Evolutionary conservation across 1,140 invertebrate genomes (phyloP), one percentile per base, ranked within the genome.

Genomic region (Lepidostoma basale): DNA sequence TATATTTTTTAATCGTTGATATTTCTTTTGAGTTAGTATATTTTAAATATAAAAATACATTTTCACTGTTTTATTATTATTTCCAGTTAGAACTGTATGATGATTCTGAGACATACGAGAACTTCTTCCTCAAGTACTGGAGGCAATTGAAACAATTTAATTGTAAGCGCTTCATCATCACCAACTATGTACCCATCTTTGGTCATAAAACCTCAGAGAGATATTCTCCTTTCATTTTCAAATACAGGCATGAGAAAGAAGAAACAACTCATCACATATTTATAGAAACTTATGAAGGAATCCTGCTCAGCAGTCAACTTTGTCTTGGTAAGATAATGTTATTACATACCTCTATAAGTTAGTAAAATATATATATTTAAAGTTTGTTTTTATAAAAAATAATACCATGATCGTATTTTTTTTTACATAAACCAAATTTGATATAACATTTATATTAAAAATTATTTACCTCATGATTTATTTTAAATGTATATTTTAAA

Each of bases 161-260:
- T 33, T 56, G 10, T 20, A 56, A 56, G 18, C 52, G 52, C 22
- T 56, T 36, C 30, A 49, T 56, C 22, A 49, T 49, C 9, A 56
- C 16, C 6, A 56, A 36, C 16, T 10, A 33, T 9, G 20, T 4
- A 20, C 52, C 52, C 5, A 3, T 10, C 28, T 36, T 20, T 10
- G 52, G 52, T 10, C 30, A 18, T 12, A 20, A 9, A 6, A 28
- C 12, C 10, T 28, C 9, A 1, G 45, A 25, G n/a, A 56, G 36
- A 22, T 18, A 39, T 22, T 33, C 18, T 14, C 45, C 45, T 18
- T 14, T 49, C 3, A 49, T 49, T 10, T 56, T 56, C 52, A 56
- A 56, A 16, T 56, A 56, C 18, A 56, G 52, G 10, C 33, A 33
- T 26, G 30, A 56, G 18, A 56, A 18, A 20, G 52, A 56, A 22